Base-by-base conservation (phyloP, 2,888 invertebrate genomes). In the Sarcophaga caerulescens region DNA sequence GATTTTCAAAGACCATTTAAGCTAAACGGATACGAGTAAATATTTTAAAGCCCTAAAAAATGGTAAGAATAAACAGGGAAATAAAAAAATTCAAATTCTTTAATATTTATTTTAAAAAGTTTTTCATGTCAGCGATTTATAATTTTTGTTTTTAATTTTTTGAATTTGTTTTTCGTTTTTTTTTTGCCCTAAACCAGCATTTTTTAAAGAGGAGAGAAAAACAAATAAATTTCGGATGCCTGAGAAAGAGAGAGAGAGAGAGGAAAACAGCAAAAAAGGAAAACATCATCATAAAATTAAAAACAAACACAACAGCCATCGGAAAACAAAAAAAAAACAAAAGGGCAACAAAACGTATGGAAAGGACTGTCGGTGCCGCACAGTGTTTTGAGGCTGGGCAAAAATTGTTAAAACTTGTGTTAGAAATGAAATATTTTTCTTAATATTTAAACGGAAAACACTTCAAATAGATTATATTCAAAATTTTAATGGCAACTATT, bases 261-360 rank as follows among this genome's bases (percentile, higher is more conserved):
- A 10, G 35, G 8, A 35, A 35, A 35, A 35, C 35, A 35, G 35
- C 10, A 10, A 2, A 35, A 35, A 35, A 35, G 10, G 35, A 35
- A 73, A 73, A 73, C 44, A 73, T 60, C 60, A 60, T 60, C 60
- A 73, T 21, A 73, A 73, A 73, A 60, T 60, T 73, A 60, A 73
- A 73, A 73, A 45, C 17, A 59, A 73, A 73, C 59, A 60, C 19
- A 60, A n/a, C 59, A 59, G 44, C 4, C 10, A 73, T 44, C 44
- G 57, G 4, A 8, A 17, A 70, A 14, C 57, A 44, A 57, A 52
- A 25, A 19, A 21, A 65, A 78, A 52, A 65, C 68, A n/a, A n/a
- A n/a, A n/a, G 66, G 23, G 0, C 17, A 45, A 68, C 68, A 44
- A n/a, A 59, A 21, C 69, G 63, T 59, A 25, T 12, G 71, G 63